phyloP scores from a whole-genome alignment of 37 sponge, comb jelly and placozoan genomes.

The Bolinopsis microptera region DNA sequence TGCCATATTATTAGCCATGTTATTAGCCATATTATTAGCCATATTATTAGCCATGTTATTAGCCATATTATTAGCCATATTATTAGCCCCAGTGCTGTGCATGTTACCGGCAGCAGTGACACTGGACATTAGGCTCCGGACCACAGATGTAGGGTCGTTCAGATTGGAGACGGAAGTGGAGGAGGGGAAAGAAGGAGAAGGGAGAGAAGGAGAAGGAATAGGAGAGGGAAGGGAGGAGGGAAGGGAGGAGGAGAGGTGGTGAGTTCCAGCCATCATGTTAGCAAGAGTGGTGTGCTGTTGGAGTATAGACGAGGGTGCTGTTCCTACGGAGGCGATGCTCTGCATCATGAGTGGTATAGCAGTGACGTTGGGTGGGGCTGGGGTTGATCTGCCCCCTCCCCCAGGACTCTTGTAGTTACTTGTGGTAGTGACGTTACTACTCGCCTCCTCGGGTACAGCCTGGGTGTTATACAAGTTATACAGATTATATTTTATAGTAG shows the following conservation, averaged over 20 bases:
- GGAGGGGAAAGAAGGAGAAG: neutral
- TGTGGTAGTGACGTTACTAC: neutral
- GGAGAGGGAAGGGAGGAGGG: neutral
- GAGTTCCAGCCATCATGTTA: neutral
- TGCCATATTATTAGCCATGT: neutral
- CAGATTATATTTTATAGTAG: too few species aligned
- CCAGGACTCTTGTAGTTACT: neutral
- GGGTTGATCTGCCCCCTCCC: neutral
- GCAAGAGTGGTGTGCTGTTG: neutral
- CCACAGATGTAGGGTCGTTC: conserved; percentile 1
- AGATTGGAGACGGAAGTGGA: conserved; percentile 33
- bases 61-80: neutral
- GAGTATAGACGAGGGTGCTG: neutral
- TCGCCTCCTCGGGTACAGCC: neutral
- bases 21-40: neutral
- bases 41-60: neutral
- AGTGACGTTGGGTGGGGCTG: conserved; percentile 5
- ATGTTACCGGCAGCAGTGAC: neutral
- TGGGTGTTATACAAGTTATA: too few species aligned
- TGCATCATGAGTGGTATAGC: neutral
- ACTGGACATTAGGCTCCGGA: conserved; percentile 3
- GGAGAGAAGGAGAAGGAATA: neutral
- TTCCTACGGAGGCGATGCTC: neutral
- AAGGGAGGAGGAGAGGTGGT: neutral
- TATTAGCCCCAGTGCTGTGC: conserved; percentile 11